A percentile compares a stretch with the other conserved stretches of the same genome.
Conservation (phyloP, 1,140 invertebrate species). For the Metopolophium dirhodum region DNA sequence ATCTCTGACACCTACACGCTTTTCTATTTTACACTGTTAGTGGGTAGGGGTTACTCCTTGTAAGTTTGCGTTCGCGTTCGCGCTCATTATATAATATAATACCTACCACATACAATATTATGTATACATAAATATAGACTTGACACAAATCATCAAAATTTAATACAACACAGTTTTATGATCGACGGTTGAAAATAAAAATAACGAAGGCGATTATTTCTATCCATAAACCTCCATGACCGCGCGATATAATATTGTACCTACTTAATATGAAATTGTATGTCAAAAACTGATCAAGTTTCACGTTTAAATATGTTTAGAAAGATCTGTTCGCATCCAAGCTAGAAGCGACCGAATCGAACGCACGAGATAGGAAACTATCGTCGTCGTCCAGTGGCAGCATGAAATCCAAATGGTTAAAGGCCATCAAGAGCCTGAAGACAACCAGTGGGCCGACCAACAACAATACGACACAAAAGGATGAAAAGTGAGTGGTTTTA, state of each 20-base stretch:
- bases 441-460: slow-evolving; percentile 72
- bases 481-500: slow-evolving; percentile 58
- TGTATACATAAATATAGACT: not conserved
- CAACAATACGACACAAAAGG: slow-evolving; percentile 55
- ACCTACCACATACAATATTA: not conserved
- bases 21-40: not conserved
- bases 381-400: slow-evolving; percentile 84
- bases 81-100: not conserved
- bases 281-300: not conserved
- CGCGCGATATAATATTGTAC: not conserved
- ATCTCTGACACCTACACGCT: not conserved
- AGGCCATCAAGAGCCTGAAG: slow-evolving; percentile 94
- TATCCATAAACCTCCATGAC: no score
- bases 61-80: no score
- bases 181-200: not conserved
- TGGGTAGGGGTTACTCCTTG: not conserved
- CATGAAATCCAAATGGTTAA: slow-evolving; percentile 97
- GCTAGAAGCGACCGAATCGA: slow-evolving; percentile 72
- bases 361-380: slow-evolving; percentile 79
- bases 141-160: not conserved
- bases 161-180: not conserved
- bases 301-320: slow-evolving; percentile 67
- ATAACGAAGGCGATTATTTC: not conserved
- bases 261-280: no score
- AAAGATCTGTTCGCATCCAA: slow-evolving; percentile 86